Evolutionary conservation across 2,797 vertebrate genomes (phyloP), one percentile per base, ranked within the genome.

Genomic region (Phataginus tricuspis): DNA sequence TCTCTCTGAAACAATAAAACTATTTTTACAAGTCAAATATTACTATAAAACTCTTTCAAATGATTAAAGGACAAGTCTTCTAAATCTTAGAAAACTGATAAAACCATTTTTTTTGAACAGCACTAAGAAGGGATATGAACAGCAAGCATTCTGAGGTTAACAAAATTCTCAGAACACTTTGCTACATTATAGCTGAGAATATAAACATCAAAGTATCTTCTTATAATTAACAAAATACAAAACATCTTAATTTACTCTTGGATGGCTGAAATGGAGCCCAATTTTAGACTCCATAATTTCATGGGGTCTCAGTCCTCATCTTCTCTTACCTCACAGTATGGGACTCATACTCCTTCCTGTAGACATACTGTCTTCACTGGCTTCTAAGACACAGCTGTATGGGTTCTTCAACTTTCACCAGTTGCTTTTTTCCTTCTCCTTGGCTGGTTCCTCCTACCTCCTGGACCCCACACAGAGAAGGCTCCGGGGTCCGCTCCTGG

Each of bases 1-100:
- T 99, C 98, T 99, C 98, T 95, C 93, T 96, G 97, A 49, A 92
- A 86, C 49, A 91, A 91, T 63, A 96, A 68, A 77, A 25, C 13
- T 72, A 84, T 84, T 97, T 97, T 84, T 31, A 87, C 63, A 86
- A 96, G 71, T 94, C 34, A 87, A 96, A 19, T 69, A 72, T 25
- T 39, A 86, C 29, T 72, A 37, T 5, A 84, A 90, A 74, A 93
- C 1, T 8, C 66, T 77, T 84, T 29, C 23, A 82, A 91, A 87
- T 53, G 25, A 91, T 34, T 80, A 93, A 18, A 86, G 5, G 37
- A 51, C 23, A 92, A 64, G 25, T 68, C 10, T 72, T 34, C 66
- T 51, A 74, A 96, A 64, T 88, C 66, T 79, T 87, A 77, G 53
- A 68, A 96, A 96, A 82, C 1, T 59, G 34, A 68, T 51, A 85